A percentile compares a stretch with the other conserved stretches of the same genome.
Evolutionary conservation across 2,797 vertebrate species (phyloP).

Genomic region (Columba guinea): DNA sequence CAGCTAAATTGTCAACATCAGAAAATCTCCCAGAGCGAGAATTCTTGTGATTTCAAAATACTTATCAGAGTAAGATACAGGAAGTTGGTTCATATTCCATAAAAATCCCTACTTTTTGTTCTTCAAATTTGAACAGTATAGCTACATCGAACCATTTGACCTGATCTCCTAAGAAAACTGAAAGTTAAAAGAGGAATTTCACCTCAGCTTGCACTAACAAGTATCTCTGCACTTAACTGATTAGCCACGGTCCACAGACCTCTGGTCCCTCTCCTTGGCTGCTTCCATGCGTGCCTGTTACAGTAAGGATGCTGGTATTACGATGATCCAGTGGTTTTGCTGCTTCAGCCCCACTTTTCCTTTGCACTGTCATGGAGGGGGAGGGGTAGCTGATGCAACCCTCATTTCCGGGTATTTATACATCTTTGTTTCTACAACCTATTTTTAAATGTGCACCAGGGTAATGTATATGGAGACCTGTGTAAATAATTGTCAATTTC

Average conservation of each 20-base stretch:
- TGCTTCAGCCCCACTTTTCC: neutral
- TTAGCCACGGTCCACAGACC: neutral
- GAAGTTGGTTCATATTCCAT: neutral
- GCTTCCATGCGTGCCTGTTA: fast-evolving
- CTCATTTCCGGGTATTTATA: neutral
- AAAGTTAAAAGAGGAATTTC: neutral
- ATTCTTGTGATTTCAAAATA: neutral
- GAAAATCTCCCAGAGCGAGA: neutral
- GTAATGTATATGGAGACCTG: neutral
- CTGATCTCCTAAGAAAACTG: neutral
- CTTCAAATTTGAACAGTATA: neutral
- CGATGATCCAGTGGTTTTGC: neutral
- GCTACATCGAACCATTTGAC: neutral
- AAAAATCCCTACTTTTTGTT: neutral
- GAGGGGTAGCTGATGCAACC: neutral
- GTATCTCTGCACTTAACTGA: neutral
- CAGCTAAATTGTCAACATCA: neutral
- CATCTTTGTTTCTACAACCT: neutral
- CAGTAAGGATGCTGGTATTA: neutral
- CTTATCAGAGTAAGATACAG: neutral
- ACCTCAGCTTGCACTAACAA: neutral
- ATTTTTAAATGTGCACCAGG: neutral
- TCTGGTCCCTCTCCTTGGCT: neutral
- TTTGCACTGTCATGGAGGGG: slow-evolving; percentile 1
- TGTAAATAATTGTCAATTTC: neutral